Evolutionary conservation across 2,113 vertebrate species (phyloP).

Genomic region (Ranitomeya imitator): DNA sequence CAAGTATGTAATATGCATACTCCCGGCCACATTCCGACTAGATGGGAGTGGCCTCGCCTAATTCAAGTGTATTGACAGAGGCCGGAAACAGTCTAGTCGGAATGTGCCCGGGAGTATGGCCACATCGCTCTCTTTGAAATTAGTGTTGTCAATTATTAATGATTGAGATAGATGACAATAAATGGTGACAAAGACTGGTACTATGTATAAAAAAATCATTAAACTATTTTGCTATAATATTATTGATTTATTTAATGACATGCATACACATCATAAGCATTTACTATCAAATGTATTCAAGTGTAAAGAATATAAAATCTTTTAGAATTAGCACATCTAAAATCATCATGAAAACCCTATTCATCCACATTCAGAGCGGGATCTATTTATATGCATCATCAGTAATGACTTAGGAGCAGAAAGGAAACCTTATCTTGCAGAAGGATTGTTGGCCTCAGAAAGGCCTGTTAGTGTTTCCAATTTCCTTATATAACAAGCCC

Average conservation of each 20-base stretch:
- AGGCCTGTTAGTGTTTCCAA: slow-evolving; percentile 79
- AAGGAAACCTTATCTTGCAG: slow-evolving; percentile 73
- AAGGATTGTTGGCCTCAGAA: slow-evolving; percentile 65
- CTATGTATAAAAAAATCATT: not conserved
- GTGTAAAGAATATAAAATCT: not conserved
- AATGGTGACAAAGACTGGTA: not conserved
- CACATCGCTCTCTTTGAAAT: not conserved
- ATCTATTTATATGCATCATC: slow-evolving; percentile 70
- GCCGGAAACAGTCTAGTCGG: too few species aligned
- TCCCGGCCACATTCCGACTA: too few species aligned
- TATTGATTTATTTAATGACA: not conserved
- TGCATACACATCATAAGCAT: not conserved
- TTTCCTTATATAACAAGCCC: slow-evolving; percentile 85
- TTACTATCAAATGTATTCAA: not conserved
- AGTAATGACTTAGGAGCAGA: slow-evolving; percentile 73
- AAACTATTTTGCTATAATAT: not conserved
- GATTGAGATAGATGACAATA: not conserved
- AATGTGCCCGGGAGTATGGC: too few species aligned
- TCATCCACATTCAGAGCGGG: slow-evolving; percentile 12
- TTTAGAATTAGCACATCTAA: not conserved
- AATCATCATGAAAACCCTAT: not conserved
- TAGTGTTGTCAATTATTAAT: not conserved
- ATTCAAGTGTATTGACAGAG: too few species aligned
- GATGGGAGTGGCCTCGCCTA: too few species aligned
- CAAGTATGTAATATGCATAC: too few species aligned